A percentile compares a stretch with the other conserved stretches of the same genome.
These are phyloP conservation scores for Megalurothrips usitatus DNA, from an alignment of 2,888 invertebrate genomes.

Conservation along the genomic window DNA sequence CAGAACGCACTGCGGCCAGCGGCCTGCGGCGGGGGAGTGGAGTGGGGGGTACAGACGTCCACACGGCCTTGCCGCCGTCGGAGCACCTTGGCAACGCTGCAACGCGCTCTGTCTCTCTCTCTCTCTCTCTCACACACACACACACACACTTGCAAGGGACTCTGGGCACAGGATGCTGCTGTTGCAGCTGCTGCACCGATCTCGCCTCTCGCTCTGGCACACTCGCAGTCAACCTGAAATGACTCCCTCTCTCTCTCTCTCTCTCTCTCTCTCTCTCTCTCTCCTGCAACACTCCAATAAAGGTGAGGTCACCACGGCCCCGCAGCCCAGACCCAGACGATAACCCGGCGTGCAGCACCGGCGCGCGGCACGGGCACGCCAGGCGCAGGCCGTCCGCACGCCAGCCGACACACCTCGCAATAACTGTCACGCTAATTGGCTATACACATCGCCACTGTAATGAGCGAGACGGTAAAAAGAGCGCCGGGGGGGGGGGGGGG, in stretches of 20 bases:
- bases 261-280: background rate
- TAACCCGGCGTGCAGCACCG: background rate
- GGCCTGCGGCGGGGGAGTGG: conserved; percentile 36
- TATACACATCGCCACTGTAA: background rate
- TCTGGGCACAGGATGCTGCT: background rate
- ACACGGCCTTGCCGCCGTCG: background rate
- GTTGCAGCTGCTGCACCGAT: background rate
- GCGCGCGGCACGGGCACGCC: background rate
- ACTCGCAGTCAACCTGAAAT: background rate
- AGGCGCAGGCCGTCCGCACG: too few relatives aligned
- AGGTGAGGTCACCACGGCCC: too few relatives aligned
- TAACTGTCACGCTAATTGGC: conserved; percentile 20
- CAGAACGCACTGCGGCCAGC: too few relatives aligned
- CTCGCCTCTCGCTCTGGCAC: background rate
- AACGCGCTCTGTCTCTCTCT: background rate
- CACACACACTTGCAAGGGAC: background rate
- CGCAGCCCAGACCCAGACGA: too few relatives aligned
- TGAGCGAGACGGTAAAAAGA: conserved; percentile 13
- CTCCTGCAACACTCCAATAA: background rate
- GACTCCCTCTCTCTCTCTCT: too few relatives aligned
- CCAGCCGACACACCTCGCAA: background rate
- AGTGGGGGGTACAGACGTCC: conserved; percentile 38
- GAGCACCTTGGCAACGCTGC: conserved; percentile 20
- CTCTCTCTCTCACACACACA: background rate
- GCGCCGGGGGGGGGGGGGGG: background rate